Percentiles rank a stretch among this genome's conserved stretches.
phyloP scores from a whole-genome alignment of 2,888 invertebrate genomes.

The Bruchidius siliquastri region DNA sequence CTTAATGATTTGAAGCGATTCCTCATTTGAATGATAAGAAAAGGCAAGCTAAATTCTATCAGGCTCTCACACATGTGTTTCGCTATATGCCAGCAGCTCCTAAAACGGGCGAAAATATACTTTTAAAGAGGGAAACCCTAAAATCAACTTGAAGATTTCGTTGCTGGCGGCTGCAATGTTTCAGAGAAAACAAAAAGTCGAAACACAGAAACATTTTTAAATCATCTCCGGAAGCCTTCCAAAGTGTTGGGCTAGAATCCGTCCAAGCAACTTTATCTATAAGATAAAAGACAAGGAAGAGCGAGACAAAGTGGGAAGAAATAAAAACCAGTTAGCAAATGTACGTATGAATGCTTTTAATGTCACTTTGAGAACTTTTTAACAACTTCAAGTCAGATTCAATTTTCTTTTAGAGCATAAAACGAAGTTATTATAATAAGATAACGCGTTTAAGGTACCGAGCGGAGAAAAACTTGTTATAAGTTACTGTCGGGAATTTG shows the following conservation, averaged over 20 bases:
- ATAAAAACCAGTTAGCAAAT: constrained; percentile 16
- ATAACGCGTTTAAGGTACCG: constrained; percentile 32
- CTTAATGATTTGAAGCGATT: no score
- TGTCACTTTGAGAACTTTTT: constrained; percentile 34
- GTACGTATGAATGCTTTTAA: constrained; percentile 31
- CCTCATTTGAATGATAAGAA: no score
- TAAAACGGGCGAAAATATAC: no score
- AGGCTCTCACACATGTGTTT: no score
- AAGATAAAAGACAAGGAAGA: neutral
- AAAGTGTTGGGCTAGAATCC: neutral
- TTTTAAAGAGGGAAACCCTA: neutral
- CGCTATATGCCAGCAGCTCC: no score
- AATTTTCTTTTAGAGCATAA: constrained; percentile 34
- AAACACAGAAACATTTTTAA: neutral
- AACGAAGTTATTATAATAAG: constrained; percentile 37
- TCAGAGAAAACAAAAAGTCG: neutral
- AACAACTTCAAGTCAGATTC: constrained; percentile 38
- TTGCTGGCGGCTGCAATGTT: neutral
- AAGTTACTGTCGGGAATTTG: constrained; percentile 28
- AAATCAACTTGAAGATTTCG: neutral
- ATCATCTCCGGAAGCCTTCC: neutral
- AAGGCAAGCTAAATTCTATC: no score
- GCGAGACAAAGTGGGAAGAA: constrained; percentile 6
- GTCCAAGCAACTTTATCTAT: neutral
- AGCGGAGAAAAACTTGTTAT: constrained; percentile 30